These are phyloP conservation scores for Sebastes vulpes DNA, from an alignment of 2,797 vertebrate species.

Conservation along the genomic window DNA sequence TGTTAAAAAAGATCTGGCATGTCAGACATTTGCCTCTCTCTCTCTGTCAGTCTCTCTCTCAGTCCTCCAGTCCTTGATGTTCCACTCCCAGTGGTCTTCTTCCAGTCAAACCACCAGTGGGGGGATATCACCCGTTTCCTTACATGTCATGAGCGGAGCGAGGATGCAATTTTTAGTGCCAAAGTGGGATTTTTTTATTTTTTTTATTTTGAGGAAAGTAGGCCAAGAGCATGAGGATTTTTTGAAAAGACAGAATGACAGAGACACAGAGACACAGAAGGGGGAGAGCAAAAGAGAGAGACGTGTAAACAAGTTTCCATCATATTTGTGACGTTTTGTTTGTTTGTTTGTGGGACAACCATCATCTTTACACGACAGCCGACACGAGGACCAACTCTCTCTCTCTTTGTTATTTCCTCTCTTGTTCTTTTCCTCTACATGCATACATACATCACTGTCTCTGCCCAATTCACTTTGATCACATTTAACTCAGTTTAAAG, in stretches of 20 bases:
- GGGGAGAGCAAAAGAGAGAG: slow-evolving; percentile 10
- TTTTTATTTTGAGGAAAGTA: slow-evolving; percentile 64
- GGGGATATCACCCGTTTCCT: slow-evolving; percentile 62
- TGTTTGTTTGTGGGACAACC: slow-evolving; percentile 56
- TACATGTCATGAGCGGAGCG: slow-evolving; percentile 63
- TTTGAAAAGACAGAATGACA: slow-evolving; percentile 59
- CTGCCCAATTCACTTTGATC: not conserved
- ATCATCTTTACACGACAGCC: slow-evolving; percentile 39
- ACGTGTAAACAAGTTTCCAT: slow-evolving; percentile 68
- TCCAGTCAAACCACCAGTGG: slow-evolving; percentile 59
- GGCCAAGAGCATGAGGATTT: slow-evolving; percentile 71
- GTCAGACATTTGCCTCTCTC: slow-evolving; percentile 40
- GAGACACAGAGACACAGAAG: slow-evolving; percentile 51
- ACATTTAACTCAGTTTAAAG: not conserved
- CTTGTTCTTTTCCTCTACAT: not conserved
- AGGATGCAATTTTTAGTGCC: slow-evolving; percentile 69
- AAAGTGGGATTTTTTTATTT: slow-evolving; percentile 33
- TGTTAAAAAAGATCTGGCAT: slow-evolving; percentile 43
- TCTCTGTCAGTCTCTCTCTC: slow-evolving; percentile 14
- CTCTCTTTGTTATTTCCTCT: slow-evolving; percentile 3
- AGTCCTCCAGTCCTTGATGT: slow-evolving; percentile 60
- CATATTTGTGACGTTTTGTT: slow-evolving; percentile 56
- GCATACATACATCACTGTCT: not conserved
- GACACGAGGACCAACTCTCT: slow-evolving; percentile 29
- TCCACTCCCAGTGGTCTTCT: slow-evolving; percentile 49